Evolutionary conservation across 2,888 invertebrate species (phyloP), one percentile per base, ranked within the genome.

Genomic region (Agonopterix subpropinquella): DNA sequence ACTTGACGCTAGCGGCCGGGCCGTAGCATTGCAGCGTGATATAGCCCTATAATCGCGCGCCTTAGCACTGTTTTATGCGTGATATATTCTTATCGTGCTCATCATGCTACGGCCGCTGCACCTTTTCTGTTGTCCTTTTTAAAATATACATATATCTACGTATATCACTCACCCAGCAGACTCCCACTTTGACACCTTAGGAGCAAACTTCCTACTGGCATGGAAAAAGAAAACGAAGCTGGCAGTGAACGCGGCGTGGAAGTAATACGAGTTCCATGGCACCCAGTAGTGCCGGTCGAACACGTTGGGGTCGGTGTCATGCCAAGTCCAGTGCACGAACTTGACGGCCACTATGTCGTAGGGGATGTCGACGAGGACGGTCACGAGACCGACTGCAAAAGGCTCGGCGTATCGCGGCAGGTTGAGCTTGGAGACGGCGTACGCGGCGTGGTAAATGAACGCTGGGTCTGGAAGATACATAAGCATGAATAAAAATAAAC

Each of bases 251-350:
- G 93, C 82, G 0, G 93, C 90, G 70, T 95, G 95, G 86, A 95
- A 95, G 69, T 94, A 95, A 77, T 94, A 95, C 0, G 94, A 94
- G 67, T 93, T 95, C 93, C 93, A 95, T 0, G 95, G 95, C 15
- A 95, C 94, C 92, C 93, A 94, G 76, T 95, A 95, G 73, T 92
- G 92, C 41, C 95, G 89, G 70, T 95, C 95, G 55, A 70, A 80
- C 74, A 93, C 89, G 62, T 92, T 92, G 4, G 92, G 92, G 70
- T 93, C 92, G 0, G 93, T 93, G 65, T 92, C 92, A 60, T 95
- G 95, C 95, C 95, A 96, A 1, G 93, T 93, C 95, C 95, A 95
- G 81, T 95, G 95, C 11, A 95, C 79, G 69, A 93, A 92, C 72
- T 94, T 94, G 9, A 95, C 92, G 1, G 93, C 91, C 51, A 94